phyloP scores from a whole-genome alignment of 2,797 vertebrate species.

The Chrysocyon brachyurus region DNA sequence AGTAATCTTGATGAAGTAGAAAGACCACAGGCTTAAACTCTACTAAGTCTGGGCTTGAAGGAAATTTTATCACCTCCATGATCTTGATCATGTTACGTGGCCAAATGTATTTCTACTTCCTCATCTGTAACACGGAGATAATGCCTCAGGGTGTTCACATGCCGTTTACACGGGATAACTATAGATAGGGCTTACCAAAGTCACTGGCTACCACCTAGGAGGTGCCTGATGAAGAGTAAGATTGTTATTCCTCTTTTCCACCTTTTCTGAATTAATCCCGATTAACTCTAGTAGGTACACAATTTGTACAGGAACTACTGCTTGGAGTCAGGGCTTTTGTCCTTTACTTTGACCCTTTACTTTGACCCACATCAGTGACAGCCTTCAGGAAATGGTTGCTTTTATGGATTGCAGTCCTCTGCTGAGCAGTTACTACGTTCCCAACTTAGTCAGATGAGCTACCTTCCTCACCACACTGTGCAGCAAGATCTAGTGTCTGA shows the following conservation, averaged over 20 bases:
- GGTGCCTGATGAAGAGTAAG: not conserved
- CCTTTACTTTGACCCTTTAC: not conserved
- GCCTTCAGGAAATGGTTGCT: not conserved
- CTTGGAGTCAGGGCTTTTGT: not conserved
- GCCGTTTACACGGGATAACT: not conserved
- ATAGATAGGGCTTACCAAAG: not conserved
- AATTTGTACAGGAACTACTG: not conserved
- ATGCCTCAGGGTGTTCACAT: not conserved
- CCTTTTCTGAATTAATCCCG: not conserved
- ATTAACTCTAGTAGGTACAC: not conserved
- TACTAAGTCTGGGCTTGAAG: slow-evolving; percentile 40
- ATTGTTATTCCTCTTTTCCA: not conserved
- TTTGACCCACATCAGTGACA: too few relatives aligned
- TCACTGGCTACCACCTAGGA: not conserved
- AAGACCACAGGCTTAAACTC: not conserved
- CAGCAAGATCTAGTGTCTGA: not conserved
- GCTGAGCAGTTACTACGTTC: not conserved
- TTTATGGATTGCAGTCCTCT: not conserved
- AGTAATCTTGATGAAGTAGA: not conserved
- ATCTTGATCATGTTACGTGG: not conserved
- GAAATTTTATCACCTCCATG: not conserved
- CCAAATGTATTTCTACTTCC: not conserved
- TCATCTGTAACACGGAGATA: not conserved
- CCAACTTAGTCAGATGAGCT: not conserved
- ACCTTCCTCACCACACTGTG: not conserved